Evolutionary conservation across 2,113 vertebrate species (phyloP).

Genomic region (Periophthalmodon schlosseri): DNA sequence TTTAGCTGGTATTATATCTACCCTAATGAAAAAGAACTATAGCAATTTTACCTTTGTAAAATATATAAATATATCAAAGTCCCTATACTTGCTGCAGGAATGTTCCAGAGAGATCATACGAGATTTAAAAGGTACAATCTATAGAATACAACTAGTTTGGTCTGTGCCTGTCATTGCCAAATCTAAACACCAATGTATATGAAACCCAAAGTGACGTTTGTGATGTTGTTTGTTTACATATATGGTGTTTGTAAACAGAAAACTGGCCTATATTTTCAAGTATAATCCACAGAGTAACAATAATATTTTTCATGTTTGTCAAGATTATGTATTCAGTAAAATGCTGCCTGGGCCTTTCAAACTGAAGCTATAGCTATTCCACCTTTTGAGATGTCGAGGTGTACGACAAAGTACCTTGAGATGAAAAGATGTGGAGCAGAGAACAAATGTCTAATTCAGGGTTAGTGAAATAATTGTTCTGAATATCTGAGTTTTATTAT

Average conservation of each 20-base stretch:
- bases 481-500: conserved; percentile 67
- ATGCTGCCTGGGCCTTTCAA: conserved; percentile 41
- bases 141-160: conserved; percentile 20
- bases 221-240: conserved; percentile 59
- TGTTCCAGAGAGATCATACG: conserved; percentile 33
- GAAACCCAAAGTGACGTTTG: conserved; percentile 34
- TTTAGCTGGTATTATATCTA: conserved; percentile 67
- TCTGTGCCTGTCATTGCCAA: conserved; percentile 31
- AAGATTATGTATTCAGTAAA: conserved; percentile 38
- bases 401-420: conserved; percentile 15
- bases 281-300: conserved; percentile 44
- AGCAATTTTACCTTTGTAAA: conserved; percentile 41
- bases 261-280: conserved; percentile 55
- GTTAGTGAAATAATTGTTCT: conserved; percentile 72
- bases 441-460: conserved; percentile 69
- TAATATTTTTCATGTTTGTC: conserved; percentile 53
- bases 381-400: conserved; percentile 15
- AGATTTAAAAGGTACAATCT: conserved; percentile 40
- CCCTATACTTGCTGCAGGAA: conserved; percentile 72
- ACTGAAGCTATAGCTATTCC: conserved; percentile 17
- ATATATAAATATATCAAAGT: conserved; percentile 33
- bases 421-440: conserved; percentile 36
- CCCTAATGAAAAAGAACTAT: conserved; percentile 57
- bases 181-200: conserved; percentile 31
- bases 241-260: conserved; percentile 52